These are phyloP conservation scores for Norana najaformis DNA, from an alignment of 2,888 invertebrate species.

Conservation along the genomic window DNA sequence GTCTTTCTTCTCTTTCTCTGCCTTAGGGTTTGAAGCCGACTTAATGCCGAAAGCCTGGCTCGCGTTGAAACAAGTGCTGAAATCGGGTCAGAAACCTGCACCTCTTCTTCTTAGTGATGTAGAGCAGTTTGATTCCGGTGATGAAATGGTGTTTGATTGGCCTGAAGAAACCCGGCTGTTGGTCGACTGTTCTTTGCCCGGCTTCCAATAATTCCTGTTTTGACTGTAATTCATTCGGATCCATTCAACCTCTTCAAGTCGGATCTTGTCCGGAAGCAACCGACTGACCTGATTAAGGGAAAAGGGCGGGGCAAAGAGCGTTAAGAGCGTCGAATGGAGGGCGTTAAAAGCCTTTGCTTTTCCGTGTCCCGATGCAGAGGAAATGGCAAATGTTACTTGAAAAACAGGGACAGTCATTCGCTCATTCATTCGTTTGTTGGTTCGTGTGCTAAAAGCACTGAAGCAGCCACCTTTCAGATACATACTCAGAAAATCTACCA, in stretches of 20 bases:
- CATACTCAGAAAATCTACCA: neutral
- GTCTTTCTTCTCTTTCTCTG: neutral
- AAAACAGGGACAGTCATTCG: neutral
- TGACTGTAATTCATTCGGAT: neutral
- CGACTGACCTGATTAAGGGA: neutral
- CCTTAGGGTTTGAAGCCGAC: neutral
- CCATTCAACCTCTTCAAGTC: neutral
- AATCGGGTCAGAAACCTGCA: neutral
- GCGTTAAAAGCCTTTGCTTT: neutral
- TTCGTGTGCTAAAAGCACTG: conserved; percentile 13
- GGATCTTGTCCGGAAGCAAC: conserved; percentile 13
- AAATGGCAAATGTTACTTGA: neutral
- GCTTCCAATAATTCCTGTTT: conserved; percentile 13
- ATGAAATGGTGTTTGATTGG: neutral
- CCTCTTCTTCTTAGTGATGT: neutral
- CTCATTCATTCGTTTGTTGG: neutral
- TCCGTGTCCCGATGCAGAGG: neutral
- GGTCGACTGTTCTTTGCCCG: neutral
- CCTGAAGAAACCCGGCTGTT: neutral
- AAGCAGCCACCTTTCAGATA: neutral
- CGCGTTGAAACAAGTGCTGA: neutral
- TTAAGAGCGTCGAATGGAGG: neutral
- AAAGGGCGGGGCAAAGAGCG: neutral
- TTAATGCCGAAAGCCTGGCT: neutral
- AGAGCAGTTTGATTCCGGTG: neutral